Conservation (phyloP, 2,888 invertebrate genomes). For the Onthophagus sagittarius region DNA sequence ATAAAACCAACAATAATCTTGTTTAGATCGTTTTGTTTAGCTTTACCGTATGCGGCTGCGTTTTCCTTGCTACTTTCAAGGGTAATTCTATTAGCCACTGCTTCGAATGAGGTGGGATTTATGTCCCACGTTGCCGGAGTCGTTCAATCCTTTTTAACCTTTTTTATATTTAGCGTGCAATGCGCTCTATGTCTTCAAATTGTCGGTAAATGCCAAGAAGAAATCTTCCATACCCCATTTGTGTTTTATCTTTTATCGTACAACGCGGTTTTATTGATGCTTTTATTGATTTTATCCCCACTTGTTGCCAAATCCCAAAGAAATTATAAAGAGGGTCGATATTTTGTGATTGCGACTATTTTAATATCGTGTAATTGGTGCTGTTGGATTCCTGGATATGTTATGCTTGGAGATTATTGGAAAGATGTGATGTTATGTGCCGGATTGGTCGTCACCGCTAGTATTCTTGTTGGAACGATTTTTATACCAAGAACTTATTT, state of each 20-base stretch:
- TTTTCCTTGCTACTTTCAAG: conserved; percentile 64
- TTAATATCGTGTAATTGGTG: conserved; percentile 58
- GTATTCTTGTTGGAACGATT: conserved; percentile 59
- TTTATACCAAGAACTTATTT: conserved; percentile 67
- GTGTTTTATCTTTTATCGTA: conserved; percentile 54
- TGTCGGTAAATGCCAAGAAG: conserved; percentile 48
- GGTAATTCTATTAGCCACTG: conserved; percentile 62
- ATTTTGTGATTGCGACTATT: conserved; percentile 54
- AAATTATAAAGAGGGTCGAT: conserved; percentile 65
- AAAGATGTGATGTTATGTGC: conserved; percentile 58
- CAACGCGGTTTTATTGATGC: conserved; percentile 57
- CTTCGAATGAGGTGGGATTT: conserved; percentile 63
- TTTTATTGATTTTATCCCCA: conserved; percentile 57
- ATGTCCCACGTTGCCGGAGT: conserved; percentile 68
- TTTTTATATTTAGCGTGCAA: conserved; percentile 63
- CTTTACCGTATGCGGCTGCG: conserved; percentile 58
- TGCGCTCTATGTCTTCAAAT: conserved; percentile 53
- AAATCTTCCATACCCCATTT: conserved; percentile 50
- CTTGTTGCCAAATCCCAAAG: conserved; percentile 61
- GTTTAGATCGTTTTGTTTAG: conserved; percentile 55
- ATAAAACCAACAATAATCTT: conserved; percentile 50
- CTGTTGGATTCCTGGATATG: conserved; percentile 57
- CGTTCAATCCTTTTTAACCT: conserved; percentile 60
- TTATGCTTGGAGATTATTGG: conserved; percentile 52
- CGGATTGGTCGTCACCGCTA: conserved; percentile 61